Base-by-base conservation (phyloP, 2,797 vertebrate genomes). In the Bucorvus abyssinicus region DNA sequence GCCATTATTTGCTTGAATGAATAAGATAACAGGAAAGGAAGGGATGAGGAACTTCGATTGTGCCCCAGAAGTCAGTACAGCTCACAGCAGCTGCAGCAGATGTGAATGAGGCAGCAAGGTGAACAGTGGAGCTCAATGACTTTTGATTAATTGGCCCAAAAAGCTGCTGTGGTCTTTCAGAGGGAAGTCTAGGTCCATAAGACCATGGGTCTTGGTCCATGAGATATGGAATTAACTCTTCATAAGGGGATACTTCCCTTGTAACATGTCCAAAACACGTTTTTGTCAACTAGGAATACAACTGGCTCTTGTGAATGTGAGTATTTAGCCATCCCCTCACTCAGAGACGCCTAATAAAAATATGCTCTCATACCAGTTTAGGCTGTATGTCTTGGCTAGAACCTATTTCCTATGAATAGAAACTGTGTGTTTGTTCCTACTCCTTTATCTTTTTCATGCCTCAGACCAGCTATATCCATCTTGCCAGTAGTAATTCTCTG, bases 371-470 rank as follows among this genome's bases (percentile, higher is more conserved):
- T 87, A 74, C 71, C 68, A 83, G 38, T 47, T 85, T 36, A 70
- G 49, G 82, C 91, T 3, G 0, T 40, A 44, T 77, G 81, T 79
- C 75, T 83, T 84, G 73, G 80, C 80, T 50, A 63, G 21, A 50
- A 56, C 14, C 29, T 70, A 80, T 71, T 87, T 89, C 32, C 84
- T 71, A 83, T 94, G 30, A 95, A 92, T 89, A 95, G 40, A 85
- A 87, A 90, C 49, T 42, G 24, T 23, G 6, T 2, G 42, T 73
- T 78, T 90, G 56, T 77, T 63, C 67, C 85, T 89, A 40, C 52
- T 84, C 74, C 68, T 96, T 94, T 94, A 69, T 97, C 92, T 96
- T 97, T 97, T 95, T 91, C 94, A 79, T 93, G 70, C 68, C 27
- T 84, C 73, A 76, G 89, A 84, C 86, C 16, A 87, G 93, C 74